Evolutionary conservation across 2,888 invertebrate species (phyloP), one percentile per base, ranked within the genome.

Genomic region (Epinotia ramella): DNA sequence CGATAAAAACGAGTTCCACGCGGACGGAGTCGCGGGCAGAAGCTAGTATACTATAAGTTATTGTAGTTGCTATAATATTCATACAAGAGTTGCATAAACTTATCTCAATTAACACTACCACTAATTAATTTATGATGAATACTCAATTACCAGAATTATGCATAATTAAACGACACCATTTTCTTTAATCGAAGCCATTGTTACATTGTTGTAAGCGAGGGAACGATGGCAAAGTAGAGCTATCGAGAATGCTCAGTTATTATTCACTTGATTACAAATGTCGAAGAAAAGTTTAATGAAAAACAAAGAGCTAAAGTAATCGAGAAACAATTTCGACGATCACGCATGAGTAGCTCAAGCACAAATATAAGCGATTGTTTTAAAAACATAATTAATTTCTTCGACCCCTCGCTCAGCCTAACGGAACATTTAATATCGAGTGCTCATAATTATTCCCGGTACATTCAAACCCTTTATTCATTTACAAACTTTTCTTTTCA

Each of bases 371-470:
- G 87, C 88, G 89, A 94, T 94, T 94, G 94, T 94, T 94, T 94
- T 93, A 89, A 93, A 93, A 94, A 93, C 91, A 91, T 93, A 91
- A 94, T 93, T 93, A 93, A 93, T 93, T 94, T 93, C 86, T 87
- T 87, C 88, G 87, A 90, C 93, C 94, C 93, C 89, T 93, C 89
- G 89, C 84, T 85, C 88, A 86, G 81, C 81, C 87, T 89, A 91
- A 91, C 92, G 93, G 91, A 91, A 94, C 94, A 94, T 94, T 94
- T 93, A 94, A 94, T 94, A 94, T 94, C 87, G 93, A 94, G 92
- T 91, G 92, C 92, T 94, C 92, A 89, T 94, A 93, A 93, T 93
- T 93, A 93, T 93, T 94, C 88, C 90, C 91, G 92, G 91, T 86
- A 87, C 85, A 91, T 89, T 90, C 82, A 86, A 91, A 92, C 92